These are phyloP conservation scores for Amazona vittata DNA, from an alignment of 2,113 vertebrate genomes.

Conservation along the genomic window DNA sequence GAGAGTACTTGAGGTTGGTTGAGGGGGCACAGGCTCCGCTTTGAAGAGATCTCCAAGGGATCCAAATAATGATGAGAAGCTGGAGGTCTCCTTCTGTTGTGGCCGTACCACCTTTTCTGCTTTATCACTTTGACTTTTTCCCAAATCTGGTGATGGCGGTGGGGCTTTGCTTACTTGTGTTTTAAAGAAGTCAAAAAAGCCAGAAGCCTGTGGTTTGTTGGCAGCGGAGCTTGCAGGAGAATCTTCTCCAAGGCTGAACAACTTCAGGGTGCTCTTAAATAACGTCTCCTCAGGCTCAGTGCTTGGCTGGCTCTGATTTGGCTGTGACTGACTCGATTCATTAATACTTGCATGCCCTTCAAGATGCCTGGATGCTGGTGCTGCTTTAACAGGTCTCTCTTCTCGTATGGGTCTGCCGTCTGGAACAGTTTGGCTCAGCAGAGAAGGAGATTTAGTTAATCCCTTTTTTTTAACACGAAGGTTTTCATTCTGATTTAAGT, in stretches of 20 bases:
- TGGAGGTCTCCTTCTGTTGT: constrained; percentile 74
- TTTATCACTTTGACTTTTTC: constrained; percentile 47
- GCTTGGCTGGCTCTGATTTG: constrained; percentile 48
- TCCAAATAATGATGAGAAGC: constrained; percentile 84
- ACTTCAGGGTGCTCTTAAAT: constrained; percentile 70
- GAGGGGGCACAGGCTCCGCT: constrained; percentile 69
- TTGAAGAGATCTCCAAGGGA: constrained; percentile 86
- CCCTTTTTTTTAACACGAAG: neutral
- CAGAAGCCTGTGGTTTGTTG: constrained; percentile 77
- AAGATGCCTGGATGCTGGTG: neutral
- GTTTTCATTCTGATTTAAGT: constrained; percentile 14
- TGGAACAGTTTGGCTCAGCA: neutral
- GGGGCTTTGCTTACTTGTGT: constrained; percentile 77
- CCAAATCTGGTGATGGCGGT: constrained; percentile 40
- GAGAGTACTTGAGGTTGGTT: constrained; percentile 48
- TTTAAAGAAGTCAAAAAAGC: constrained; percentile 87
- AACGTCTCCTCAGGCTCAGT: constrained; percentile 66
- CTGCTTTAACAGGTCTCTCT: constrained; percentile 4
- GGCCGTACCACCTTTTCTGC: constrained; percentile 57
- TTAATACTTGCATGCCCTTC: neutral
- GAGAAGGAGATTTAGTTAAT: constrained; percentile 54
- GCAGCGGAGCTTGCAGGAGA: constrained; percentile 42
- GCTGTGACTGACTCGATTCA: constrained; percentile 42
- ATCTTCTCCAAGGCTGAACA: constrained; percentile 71
- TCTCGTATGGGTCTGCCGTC: neutral